Evolutionary conservation across 35 echinoderm and acorn worm genomes (phyloP).

Genomic region (Nesometra sesokonis): DNA sequence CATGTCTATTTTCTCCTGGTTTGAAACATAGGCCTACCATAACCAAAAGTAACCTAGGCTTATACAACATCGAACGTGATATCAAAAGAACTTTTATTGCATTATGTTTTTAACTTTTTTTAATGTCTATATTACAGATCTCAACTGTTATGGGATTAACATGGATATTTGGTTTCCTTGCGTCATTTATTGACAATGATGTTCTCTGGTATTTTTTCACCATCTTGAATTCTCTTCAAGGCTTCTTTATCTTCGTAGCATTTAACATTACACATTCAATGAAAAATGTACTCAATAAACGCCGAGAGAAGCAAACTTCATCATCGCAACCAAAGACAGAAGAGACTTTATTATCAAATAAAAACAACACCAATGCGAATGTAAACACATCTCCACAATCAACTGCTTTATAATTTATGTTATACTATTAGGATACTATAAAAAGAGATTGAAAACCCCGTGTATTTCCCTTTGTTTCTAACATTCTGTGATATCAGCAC

Average conservation of each 20-base stretch:
- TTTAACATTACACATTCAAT: not conserved
- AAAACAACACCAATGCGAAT: not conserved
- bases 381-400: not conserved
- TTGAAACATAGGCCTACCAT: no score
- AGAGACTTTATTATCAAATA: not conserved
- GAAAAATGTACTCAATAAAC: not conserved
- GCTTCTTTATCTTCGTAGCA: constrained; percentile 4
- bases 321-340: not conserved
- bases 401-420: not conserved
- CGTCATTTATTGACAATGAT: not conserved
- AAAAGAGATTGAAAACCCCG: no score
- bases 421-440: no score
- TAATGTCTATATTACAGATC: not conserved
- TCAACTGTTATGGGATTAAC: constrained; percentile 7
- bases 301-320: not conserved
- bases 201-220: constrained; percentile 5
- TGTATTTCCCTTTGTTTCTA: no score
- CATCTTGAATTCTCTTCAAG: constrained; percentile 2
- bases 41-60: no score
- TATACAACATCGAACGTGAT: no score
- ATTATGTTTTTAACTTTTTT: not conserved
- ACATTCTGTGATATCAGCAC: no score
- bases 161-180: constrained; percentile 11
- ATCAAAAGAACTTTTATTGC: no score
- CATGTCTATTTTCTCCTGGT: no score